Evolutionary conservation across 2,113 vertebrate species (phyloP), one percentile per base, ranked within the genome.

Genomic region (Romanogobio albipinnatus): DNA sequence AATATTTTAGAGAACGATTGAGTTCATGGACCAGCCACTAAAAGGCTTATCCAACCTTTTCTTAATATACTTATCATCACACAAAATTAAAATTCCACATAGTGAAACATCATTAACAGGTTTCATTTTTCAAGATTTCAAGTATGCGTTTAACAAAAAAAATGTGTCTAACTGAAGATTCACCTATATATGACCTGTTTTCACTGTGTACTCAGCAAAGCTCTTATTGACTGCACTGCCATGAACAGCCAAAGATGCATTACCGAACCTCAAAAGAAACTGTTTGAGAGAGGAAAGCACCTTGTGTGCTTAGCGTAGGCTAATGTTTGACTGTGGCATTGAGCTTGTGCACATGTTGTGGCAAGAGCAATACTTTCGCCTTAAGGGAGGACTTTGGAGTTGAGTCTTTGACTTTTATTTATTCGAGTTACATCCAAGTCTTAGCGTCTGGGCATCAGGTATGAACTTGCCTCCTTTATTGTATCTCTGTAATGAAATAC

Each of bases 361-460:
- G 56, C 58, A 85, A 86, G 83, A 80, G 75, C 83, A 66, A 33
- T 49, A 9, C 33, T 56, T 86, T 88, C 14, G 89, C 89, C 91
- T 86, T 26, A 58, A 89, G 91, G 84, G 62, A 84, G 80, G 33
- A 84, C 78, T 84, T 74, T 85, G 78, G 56, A 66, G 19, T 85
- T 68, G 70, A 82, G 83, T 88, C 86, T 85, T 89, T 87, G 61
- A 51, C 49, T 90, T 77, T 76, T 77, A 71, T 71, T 36, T 45
- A 91, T 90, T 93, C 84, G 88, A 89, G 89, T 92, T 90, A 88
- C 88, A 77, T 87, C 89, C 76, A 47, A 86, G 66, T 85, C 79
- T 77, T 49, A 33, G 82, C 77, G 89, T 77, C 90, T 92, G 70
- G 47, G 9, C 58, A 82, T 93, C 94, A 93, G 88, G 93, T 90